phyloP scores from a whole-genome alignment of 2,113 vertebrate species.

The Phoenicopterus ruber region DNA sequence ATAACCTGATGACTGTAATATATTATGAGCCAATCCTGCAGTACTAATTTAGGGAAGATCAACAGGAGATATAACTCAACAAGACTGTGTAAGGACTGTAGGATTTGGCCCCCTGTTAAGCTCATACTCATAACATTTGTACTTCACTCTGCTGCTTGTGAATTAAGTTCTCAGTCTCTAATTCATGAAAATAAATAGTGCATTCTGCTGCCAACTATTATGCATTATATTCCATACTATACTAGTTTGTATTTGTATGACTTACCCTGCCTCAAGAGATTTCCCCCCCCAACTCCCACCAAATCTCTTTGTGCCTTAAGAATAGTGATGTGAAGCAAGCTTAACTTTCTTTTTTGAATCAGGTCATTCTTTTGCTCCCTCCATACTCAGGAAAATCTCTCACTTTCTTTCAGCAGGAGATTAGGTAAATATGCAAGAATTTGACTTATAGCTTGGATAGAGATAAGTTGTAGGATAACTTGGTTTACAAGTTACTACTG shows the following conservation, averaged over 20 bases:
- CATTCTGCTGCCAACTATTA: conserved; percentile 39
- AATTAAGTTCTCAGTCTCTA: conserved; percentile 19
- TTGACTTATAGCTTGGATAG: not conserved
- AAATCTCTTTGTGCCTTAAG: conserved; percentile 28
- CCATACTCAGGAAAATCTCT: not conserved
- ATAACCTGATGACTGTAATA: not conserved
- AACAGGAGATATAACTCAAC: not conserved
- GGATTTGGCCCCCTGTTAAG: not conserved
- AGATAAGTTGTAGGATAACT: not conserved
- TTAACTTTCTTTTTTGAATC: not conserved
- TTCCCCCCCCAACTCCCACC: not conserved
- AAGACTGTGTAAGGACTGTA: not conserved
- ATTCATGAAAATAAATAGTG: conserved; percentile 34
- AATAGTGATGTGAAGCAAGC: not conserved
- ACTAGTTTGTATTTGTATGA: not conserved
- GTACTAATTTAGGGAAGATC: not conserved
- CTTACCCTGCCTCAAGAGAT: not conserved
- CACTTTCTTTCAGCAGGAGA: not conserved
- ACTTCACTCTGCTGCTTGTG: not conserved
- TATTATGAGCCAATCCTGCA: not conserved
- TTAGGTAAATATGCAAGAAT: not conserved
- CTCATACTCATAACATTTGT: not conserved
- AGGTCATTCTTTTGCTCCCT: not conserved
- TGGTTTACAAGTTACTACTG: not conserved
- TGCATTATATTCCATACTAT: conserved; percentile 23